These are phyloP conservation scores for Aphis craccivora DNA, from an alignment of 1,140 invertebrate genomes.

Conservation along the genomic window DNA sequence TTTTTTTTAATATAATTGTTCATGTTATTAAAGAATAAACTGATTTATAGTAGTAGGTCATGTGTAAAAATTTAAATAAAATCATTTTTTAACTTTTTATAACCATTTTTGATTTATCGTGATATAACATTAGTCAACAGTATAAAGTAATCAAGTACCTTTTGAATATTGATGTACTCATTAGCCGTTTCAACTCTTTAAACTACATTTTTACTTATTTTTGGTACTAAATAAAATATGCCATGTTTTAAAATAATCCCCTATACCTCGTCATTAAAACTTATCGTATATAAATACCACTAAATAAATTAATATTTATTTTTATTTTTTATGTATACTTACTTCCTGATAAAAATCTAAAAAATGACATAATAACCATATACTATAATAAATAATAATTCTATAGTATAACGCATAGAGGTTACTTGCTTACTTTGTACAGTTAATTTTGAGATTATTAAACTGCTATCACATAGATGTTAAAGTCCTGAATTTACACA, in stretches of 20 bases:
- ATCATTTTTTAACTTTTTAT: background rate
- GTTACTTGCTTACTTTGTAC: too few relatives aligned
- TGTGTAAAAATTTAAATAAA: background rate
- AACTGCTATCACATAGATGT: too few relatives aligned
- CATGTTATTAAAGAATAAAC: background rate
- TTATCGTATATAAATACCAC: background rate
- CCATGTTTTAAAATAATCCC: background rate
- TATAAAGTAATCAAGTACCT: background rate
- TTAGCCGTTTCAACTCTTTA: background rate
- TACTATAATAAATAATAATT: too few relatives aligned
- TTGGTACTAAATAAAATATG: background rate
- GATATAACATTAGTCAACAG: background rate
- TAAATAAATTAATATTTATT: background rate
- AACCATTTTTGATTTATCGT: background rate
- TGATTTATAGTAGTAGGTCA: background rate
- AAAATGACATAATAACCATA: background rate
- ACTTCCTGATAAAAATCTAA: background rate
- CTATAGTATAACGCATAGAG: too few relatives aligned
- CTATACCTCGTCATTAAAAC: background rate
- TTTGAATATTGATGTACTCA: background rate
- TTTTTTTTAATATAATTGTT: background rate
- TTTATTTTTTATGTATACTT: background rate
- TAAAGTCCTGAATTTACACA: too few relatives aligned
- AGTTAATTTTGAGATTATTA: too few relatives aligned
- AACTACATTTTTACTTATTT: background rate